These are phyloP conservation scores for Halyomorpha halys DNA, from an alignment of 1,140 invertebrate species.

Conservation along the genomic window DNA sequence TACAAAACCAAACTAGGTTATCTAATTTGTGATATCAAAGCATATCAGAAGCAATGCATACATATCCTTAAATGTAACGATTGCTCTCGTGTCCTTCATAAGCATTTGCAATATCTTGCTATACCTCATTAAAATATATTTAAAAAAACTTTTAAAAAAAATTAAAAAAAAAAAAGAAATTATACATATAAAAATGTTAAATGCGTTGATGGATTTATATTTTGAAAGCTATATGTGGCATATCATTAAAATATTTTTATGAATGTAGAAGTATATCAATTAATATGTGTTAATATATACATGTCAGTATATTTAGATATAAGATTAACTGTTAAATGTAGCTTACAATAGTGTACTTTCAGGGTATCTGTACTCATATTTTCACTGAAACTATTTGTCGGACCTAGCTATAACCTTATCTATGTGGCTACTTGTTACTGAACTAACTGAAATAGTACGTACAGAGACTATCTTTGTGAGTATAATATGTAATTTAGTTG, in stretches of 20 bases:
- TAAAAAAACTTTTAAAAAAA: not conserved
- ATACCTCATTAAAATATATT: conserved; percentile 24
- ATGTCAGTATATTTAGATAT: conserved; percentile 17
- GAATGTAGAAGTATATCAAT: conserved; percentile 2
- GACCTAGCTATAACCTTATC: no score
- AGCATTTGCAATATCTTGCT: conserved; percentile 11
- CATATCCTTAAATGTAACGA: no score
- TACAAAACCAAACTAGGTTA: not conserved
- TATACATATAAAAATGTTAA: conserved; percentile 11
- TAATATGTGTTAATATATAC: not conserved
- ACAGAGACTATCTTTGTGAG: not conserved
- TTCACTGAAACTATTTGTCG: not conserved
- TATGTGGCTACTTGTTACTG: no score
- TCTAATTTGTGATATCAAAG: conserved; percentile 11
- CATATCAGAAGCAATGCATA: conserved; percentile 4
- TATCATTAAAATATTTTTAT: conserved; percentile 22
- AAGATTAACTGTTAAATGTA: conserved; percentile 20
- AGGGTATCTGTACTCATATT: conserved; percentile 18
- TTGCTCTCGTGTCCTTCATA: conserved; percentile 1
- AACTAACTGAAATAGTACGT: no score
- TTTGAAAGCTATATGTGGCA: conserved; percentile 17
- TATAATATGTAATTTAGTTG: no score
- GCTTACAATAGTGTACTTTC: conserved; percentile 25
- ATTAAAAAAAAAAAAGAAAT: not conserved
- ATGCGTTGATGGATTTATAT: conserved; percentile 19